Evolutionary conservation across 1,140 invertebrate genomes (phyloP).

Genomic region (Aporrectodea caliginosa): DNA sequence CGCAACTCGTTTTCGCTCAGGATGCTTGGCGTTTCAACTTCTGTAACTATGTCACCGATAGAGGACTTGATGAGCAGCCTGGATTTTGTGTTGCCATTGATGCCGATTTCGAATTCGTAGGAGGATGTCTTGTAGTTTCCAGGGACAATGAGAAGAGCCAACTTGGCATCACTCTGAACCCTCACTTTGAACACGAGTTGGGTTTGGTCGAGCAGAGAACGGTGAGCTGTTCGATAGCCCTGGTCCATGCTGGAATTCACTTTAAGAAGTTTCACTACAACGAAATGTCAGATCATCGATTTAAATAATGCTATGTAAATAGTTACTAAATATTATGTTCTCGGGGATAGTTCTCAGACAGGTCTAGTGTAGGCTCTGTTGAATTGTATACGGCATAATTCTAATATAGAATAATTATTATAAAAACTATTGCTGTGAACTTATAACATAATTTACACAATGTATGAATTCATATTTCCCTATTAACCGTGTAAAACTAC

Average conservation of each 20-base stretch:
- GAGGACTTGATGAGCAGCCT: neutral
- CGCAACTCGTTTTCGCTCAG: neutral
- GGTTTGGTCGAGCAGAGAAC: slow-evolving; percentile 7
- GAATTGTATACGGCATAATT: too few species aligned
- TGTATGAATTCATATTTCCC: too few species aligned
- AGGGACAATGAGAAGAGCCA: neutral
- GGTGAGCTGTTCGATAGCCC: neutral
- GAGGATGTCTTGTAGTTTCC: neutral
- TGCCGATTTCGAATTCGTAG: slow-evolving; percentile 5
- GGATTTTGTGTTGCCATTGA: neutral
- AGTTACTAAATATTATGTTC: too few species aligned
- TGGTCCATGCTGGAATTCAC: neutral
- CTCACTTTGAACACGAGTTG: slow-evolving; percentile 11
- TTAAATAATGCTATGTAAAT: too few species aligned
- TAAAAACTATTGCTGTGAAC: too few species aligned
- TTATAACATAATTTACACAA: too few species aligned
- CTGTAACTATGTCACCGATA: neutral
- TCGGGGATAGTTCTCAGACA: too few species aligned
- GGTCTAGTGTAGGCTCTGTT: too few species aligned
- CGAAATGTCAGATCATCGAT: too few species aligned
- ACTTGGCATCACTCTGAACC: neutral
- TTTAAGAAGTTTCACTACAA: neutral
- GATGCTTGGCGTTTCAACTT: neutral
- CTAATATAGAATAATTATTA: too few species aligned
- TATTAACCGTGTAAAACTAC: too few species aligned